Conservation (phyloP, 2,888 invertebrate species). For the Melangyna quadrimaculata region DNA sequence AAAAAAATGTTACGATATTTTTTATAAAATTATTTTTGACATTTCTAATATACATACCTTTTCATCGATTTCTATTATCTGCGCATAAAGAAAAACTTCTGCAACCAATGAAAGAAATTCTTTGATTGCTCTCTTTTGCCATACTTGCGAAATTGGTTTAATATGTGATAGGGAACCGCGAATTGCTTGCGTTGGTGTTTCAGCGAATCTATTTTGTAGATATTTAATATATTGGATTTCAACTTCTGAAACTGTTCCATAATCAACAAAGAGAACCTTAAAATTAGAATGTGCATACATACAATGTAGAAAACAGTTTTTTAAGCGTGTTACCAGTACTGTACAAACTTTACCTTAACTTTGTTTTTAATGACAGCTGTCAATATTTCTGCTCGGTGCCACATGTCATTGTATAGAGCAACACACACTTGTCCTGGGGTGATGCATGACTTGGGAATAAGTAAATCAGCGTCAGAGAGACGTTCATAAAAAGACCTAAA, state of each 20-base stretch:
- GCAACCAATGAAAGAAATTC: slow-evolving; percentile 74
- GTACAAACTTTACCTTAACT: slow-evolving; percentile 75
- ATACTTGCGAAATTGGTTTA: slow-evolving; percentile 74
- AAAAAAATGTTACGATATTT: not conserved
- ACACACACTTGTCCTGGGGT: slow-evolving; percentile 76
- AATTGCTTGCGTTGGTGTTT: slow-evolving; percentile 75
- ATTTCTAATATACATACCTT: slow-evolving; percentile 16
- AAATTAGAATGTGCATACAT: not conserved
- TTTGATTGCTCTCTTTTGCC: slow-evolving; percentile 75
- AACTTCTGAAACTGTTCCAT: slow-evolving; percentile 76
- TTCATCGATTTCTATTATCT: slow-evolving; percentile 75
- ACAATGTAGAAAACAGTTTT: too few relatives aligned
- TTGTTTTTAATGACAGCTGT: slow-evolving; percentile 66
- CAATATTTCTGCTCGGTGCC: slow-evolving; percentile 77
- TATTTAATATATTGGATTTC: slow-evolving; percentile 74
- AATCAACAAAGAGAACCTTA: slow-evolving; percentile 77
- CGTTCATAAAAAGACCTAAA: slow-evolving; percentile 73
- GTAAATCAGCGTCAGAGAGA: slow-evolving; percentile 56
- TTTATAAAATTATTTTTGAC: not conserved
- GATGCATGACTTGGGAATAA: slow-evolving; percentile 74
- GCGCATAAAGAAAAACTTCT: slow-evolving; percentile 75
- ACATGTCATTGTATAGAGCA: slow-evolving; percentile 70
- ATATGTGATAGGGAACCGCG: slow-evolving; percentile 76
- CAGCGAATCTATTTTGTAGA: slow-evolving; percentile 74
- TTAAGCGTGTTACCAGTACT: too few relatives aligned